phyloP scores from a whole-genome alignment of 2,888 invertebrate genomes.

The Hirudinaria manillensis region DNA sequence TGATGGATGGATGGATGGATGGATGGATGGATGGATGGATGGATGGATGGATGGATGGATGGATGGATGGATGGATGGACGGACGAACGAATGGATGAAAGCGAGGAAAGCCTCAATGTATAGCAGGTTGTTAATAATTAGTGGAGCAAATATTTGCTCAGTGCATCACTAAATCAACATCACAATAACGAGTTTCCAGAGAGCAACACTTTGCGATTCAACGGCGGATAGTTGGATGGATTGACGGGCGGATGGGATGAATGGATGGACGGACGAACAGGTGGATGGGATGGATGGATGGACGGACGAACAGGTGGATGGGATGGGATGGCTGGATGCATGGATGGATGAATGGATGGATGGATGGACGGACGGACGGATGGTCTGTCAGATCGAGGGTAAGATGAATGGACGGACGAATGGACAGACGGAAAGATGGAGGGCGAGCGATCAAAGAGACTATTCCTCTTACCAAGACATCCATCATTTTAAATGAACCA shows the following conservation, averaged over 20 bases:
- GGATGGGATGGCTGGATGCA: neutral
- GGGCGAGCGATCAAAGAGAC: too few relatives aligned
- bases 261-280: constrained; percentile 13
- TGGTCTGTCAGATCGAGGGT: too few relatives aligned
- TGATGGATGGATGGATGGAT: neutral
- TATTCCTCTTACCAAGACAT: too few relatives aligned
- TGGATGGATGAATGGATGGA: neutral
- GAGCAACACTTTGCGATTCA: too few relatives aligned
- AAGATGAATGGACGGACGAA: neutral
- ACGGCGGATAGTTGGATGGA: neutral
- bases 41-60: neutral
- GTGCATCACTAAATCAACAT: too few relatives aligned
- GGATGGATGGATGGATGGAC: neutral
- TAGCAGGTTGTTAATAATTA: too few relatives aligned
- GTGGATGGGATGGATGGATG: constrained; percentile 13
- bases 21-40: constrained; percentile 12
- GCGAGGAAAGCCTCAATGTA: too few relatives aligned
- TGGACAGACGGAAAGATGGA: constrained; percentile 2
- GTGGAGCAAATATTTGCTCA: too few relatives aligned
- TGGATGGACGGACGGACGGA: neutral
- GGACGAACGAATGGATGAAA: too few relatives aligned
- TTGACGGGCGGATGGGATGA: neutral
- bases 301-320: neutral
- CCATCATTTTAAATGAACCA: too few relatives aligned
- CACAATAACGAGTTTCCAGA: too few relatives aligned